Evolutionary conservation across 2,888 invertebrate genomes (phyloP).

Genomic region (Iphiclides podalirius): DNA sequence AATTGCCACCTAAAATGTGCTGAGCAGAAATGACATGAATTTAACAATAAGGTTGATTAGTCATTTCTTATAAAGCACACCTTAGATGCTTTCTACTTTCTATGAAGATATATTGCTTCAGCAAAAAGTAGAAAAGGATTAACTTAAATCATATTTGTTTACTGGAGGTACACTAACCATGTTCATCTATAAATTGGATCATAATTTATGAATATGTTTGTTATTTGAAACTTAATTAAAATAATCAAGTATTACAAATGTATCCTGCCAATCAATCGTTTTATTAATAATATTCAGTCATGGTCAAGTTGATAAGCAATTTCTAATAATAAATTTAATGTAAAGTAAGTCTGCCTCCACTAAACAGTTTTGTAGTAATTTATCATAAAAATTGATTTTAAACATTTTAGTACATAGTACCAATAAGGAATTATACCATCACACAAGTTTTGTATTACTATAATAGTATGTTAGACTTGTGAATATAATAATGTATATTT

Average conservation of each 20-base stretch:
- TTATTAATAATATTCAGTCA: too few species aligned
- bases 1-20: conserved; percentile 46
- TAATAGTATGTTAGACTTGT: conserved; percentile 26
- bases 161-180: too few species aligned
- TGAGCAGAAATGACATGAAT: conserved; percentile 34
- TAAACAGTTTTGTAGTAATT: too few species aligned
- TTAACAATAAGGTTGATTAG: too few species aligned
- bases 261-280: too few species aligned
- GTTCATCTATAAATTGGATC: too few species aligned
- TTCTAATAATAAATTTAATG: too few species aligned
- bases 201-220: too few species aligned
- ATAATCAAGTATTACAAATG: too few species aligned
- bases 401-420: conserved; percentile 57
- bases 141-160: background rate
- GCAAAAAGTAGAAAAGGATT: background rate
- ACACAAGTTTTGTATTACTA: conserved; percentile 34
- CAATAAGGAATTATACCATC: conserved; percentile 50
- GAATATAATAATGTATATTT: conserved; percentile 8
- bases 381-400: conserved; percentile 22
- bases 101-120: conserved; percentile 16
- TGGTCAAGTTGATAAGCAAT: too few species aligned
- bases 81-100: conserved; percentile 15
- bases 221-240: too few species aligned
- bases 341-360: too few species aligned
- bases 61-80: conserved; percentile 5